These are phyloP conservation scores for Cinclus cinclus DNA, from an alignment of 2,113 vertebrate species.

Conservation along the genomic window DNA sequence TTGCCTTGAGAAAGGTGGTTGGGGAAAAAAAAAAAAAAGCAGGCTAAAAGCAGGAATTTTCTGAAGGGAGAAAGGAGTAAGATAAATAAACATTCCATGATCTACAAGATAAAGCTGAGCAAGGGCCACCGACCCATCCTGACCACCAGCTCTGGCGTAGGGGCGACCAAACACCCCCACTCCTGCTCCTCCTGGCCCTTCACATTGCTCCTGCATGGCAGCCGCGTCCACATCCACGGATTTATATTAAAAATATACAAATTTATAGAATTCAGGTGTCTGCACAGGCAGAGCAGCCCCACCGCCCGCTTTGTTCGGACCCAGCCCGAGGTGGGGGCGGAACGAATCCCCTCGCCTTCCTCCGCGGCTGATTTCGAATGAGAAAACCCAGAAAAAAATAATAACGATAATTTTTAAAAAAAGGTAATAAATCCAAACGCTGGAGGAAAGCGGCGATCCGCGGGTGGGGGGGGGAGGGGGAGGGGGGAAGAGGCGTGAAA, in stretches of 20 bases:
- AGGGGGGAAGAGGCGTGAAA: background rate
- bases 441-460: background rate
- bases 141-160: background rate
- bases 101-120: background rate
- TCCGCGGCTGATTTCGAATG: background rate
- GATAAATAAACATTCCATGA: background rate
- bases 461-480: no score
- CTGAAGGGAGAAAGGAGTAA: background rate
- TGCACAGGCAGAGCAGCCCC: background rate
- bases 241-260: rapidly evolving
- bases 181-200: background rate
- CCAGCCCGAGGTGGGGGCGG: background rate
- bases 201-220: background rate
- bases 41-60: background rate
- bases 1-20: background rate
- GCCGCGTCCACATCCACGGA: background rate
- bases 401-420: no score
- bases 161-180: background rate
- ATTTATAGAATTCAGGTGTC: background rate
- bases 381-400: background rate
- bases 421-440: background rate
- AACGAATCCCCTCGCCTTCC: background rate
- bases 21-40: background rate
- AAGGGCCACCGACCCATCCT: background rate
- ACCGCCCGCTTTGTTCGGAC: background rate